phyloP scores from a whole-genome alignment of 2,888 invertebrate species.

The Caenorhabditis panamensis region DNA sequence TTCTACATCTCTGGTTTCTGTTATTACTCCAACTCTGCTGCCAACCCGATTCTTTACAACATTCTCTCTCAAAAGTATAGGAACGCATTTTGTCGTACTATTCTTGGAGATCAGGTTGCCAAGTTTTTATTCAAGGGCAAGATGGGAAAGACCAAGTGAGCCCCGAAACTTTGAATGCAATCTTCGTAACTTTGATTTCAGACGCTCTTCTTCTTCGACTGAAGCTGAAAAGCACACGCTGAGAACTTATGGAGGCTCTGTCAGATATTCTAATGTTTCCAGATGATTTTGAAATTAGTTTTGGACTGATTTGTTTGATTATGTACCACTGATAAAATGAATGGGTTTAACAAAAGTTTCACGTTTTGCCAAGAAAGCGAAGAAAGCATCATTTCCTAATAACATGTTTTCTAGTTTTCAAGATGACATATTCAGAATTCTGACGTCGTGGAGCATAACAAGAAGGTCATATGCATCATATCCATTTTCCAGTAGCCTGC shows the following conservation, averaged over 20 bases:
- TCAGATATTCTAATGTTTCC: conserved; percentile 1
- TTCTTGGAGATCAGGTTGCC: conserved; percentile 67
- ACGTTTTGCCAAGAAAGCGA: no score
- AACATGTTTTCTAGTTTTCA: not conserved
- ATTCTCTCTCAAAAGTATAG: conserved; percentile 85
- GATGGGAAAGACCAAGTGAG: conserved; percentile 9
- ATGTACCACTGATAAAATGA: no score
- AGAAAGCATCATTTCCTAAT: no score
- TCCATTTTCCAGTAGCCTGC: no score
- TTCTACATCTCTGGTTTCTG: conserved; percentile 77
- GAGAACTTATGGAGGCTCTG: not conserved
- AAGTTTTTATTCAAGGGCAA: conserved; percentile 28
- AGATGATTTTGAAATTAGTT: not conserved
- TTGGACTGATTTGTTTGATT: no score
- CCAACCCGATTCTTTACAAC: conserved; percentile 86
- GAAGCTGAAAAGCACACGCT: not conserved
- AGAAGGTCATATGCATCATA: not conserved
- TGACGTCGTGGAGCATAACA: not conserved
- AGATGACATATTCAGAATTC: not conserved
- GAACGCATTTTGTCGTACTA: conserved; percentile 83
- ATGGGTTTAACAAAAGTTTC: no score
- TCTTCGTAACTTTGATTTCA: not conserved
- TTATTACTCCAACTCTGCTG: conserved; percentile 84
- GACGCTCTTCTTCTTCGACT: not conserved
- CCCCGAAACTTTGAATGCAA: not conserved